Evolutionary conservation across 2,113 vertebrate species (phyloP).

Genomic region (Capricornis sumatraensis): DNA sequence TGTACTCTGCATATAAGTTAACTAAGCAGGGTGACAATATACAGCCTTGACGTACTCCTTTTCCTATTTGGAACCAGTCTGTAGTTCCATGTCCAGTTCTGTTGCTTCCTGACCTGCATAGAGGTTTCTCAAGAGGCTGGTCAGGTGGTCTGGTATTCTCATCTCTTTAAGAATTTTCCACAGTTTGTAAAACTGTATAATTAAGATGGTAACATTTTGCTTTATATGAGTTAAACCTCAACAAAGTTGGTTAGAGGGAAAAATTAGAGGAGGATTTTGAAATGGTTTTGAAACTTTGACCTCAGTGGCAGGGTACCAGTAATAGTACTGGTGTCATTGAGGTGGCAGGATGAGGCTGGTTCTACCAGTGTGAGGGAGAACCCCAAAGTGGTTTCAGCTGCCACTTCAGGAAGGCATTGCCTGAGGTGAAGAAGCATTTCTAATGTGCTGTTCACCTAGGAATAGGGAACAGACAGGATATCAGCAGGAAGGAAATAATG

Average conservation of each 20-base stretch:
- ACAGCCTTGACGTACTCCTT: background rate
- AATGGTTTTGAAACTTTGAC: background rate
- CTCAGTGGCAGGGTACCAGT: background rate
- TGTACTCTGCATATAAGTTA: background rate
- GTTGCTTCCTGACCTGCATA: background rate
- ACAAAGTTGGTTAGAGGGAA: background rate
- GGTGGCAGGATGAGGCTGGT: background rate
- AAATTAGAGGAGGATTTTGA: background rate
- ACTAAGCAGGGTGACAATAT: background rate
- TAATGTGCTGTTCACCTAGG: background rate
- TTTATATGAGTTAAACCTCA: background rate
- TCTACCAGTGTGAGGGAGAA: background rate
- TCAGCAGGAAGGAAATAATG: background rate
- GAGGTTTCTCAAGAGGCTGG: background rate
- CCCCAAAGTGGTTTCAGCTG: background rate
- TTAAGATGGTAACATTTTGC: background rate
- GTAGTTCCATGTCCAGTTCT: background rate
- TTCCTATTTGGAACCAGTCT: background rate
- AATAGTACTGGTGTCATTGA: background rate
- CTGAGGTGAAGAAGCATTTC: background rate
- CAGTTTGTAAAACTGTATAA: background rate
- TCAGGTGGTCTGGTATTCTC: background rate
- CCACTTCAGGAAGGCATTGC: background rate
- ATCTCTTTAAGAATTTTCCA: background rate
- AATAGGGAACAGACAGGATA: background rate